A percentile compares a stretch with the other conserved stretches of the same genome.
Evolutionary conservation across 2,888 invertebrate species (phyloP).

Genomic region (Globia sparganii): DNA sequence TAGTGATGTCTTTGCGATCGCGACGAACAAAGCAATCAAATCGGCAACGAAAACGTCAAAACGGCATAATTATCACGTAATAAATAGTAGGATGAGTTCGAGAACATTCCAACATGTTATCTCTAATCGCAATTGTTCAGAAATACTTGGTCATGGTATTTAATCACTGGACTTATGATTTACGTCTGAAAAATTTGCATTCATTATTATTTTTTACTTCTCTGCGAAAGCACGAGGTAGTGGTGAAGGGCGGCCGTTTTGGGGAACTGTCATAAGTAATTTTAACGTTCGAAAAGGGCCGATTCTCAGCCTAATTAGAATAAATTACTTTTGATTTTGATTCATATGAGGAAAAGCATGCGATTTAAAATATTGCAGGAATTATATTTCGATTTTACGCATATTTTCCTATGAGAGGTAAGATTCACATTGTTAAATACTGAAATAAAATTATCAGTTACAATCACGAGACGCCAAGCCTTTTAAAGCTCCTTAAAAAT

Average conservation of each 20-base stretch:
- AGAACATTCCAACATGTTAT: slow-evolving; percentile 4
- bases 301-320: too few relatives aligned
- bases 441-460: background rate
- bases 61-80: too few relatives aligned
- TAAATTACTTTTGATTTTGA: too few relatives aligned
- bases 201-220: background rate
- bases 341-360: background rate
- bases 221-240: too few relatives aligned
- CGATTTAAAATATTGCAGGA: background rate
- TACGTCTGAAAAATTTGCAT: background rate
- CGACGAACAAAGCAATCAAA: background rate
- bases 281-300: too few relatives aligned
- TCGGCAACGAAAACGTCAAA: background rate
- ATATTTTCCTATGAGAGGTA: background rate
- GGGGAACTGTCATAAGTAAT: too few relatives aligned
- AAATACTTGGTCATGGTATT: background rate
- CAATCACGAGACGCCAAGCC: too few relatives aligned
- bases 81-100: background rate
- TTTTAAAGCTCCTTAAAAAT: too few relatives aligned
- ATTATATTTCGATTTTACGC: too few relatives aligned
- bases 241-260: too few relatives aligned
- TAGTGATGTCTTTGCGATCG: background rate
- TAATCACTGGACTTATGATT: background rate
- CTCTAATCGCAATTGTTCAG: background rate
- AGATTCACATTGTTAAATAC: too few relatives aligned